Evolutionary conservation across 2,113 vertebrate genomes (phyloP).

Genomic region (Reinhardtius hippoglossoides): DNA sequence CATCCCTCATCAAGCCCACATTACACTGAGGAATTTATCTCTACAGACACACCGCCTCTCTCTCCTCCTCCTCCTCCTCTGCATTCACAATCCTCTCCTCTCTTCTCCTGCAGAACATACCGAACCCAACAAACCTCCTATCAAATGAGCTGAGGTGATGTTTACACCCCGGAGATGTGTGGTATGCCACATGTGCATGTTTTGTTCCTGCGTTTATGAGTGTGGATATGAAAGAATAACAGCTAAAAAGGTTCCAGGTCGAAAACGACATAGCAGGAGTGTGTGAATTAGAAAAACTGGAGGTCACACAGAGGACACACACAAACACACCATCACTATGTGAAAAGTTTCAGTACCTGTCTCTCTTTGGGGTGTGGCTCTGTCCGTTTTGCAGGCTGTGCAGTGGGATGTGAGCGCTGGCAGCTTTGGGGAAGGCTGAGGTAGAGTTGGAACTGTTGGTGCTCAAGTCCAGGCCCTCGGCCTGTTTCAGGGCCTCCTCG

Average conservation of each 20-base stretch:
- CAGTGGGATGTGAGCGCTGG: slow-evolving; percentile 93
- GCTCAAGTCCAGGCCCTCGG: slow-evolving; percentile 96
- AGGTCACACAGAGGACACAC: slow-evolving; percentile 48
- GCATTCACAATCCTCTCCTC: background rate
- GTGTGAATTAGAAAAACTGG: slow-evolving; percentile 30
- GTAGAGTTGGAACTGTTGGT: slow-evolving; percentile 97
- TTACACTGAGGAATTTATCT: background rate
- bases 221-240: background rate
- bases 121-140: slow-evolving; percentile 53
- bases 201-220: slow-evolving; percentile 29
- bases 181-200: slow-evolving; percentile 39
- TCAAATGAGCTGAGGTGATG: slow-evolving; percentile 52
- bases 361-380: slow-evolving; percentile 96
- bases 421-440: slow-evolving; percentile 95
- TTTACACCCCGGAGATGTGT: slow-evolving; percentile 52
- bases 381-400: slow-evolving; percentile 96
- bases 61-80: slow-evolving; percentile 2
- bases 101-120: slow-evolving; percentile 15
- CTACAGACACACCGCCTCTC: background rate
- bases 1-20: slow-evolving; percentile 13
- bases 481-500: slow-evolving; percentile 94
- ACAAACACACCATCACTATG: slow-evolving; percentile 6
- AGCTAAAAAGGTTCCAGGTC: slow-evolving; percentile 27
- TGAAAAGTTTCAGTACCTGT: slow-evolving; percentile 86
- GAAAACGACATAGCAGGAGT: slow-evolving; percentile 5